Evolutionary conservation across 2,797 vertebrate genomes (phyloP), one percentile per base, ranked within the genome.

Genomic region (Tadarida brasiliensis): DNA sequence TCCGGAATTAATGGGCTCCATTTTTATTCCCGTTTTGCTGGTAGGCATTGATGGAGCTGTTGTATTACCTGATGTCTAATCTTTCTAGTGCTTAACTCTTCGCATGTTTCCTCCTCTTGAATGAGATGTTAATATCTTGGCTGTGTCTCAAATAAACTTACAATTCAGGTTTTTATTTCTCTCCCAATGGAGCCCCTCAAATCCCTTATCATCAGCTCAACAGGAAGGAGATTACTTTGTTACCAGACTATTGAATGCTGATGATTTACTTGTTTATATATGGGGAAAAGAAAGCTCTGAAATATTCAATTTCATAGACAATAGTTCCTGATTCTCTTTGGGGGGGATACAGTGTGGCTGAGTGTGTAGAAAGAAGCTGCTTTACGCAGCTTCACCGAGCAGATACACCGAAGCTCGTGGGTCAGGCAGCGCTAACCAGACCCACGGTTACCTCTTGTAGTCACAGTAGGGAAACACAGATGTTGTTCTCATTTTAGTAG

Each of bases 181-280:
- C 30, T 74, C 94, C 80, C 49, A 74, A 5, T 49, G 39, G 71
- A 93, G 44, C 39, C 74, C 94, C 78, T 87, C 90, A 97, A 97
- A 97, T 95, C 91, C 86, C 85, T 95, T 95, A 96, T 95, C 95
- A 93, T 90, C 61, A 30, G 49, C 95, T 82, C 94, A 85, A 96
- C 93, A 93, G 95, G 93, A 97, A 97, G 49, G 94, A 94, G 87
- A 95, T 96, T 84, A 85, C 83, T 95, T 94, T 96, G 78, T 95
- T 97, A 91, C 84, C 77, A 59, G 73, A 94, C 85, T 96, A 94
- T 90, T 90, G 93, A 97, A 85, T 30, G 59, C n/a, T 78, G 81
- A 84, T 96, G 57, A 94, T 94, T 95, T 97, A 94, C 57, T 94
- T 96, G 86, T 91, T 92, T 94, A 76, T 78, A 77, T 44, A 49